Base-by-base conservation (phyloP, 1,140 invertebrate species). In the Drosophila subobscura region DNA sequence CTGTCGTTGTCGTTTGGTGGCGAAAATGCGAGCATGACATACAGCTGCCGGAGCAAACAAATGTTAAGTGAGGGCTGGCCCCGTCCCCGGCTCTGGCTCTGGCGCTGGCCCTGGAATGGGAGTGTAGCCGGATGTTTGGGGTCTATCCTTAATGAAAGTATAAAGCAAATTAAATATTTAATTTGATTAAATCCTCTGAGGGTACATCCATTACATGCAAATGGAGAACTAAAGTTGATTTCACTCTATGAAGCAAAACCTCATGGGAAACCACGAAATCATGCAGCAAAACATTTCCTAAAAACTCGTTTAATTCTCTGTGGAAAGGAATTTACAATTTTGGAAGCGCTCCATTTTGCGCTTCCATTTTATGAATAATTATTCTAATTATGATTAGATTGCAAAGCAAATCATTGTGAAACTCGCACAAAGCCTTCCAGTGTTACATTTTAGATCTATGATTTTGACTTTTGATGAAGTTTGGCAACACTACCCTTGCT, bases 21-120 rank as follows among this genome's bases (percentile, higher is more conserved):
- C 79, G 64, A 81, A 83, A 81, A 81, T 81, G 73, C 79, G 79
- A 81, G 79, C 59, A 74, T 81, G 79, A 78, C 79, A 81, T 74
- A 77, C 67, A 72, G 77, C 66, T 64, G 56, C 65, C 51, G 59
- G 29, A 33, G 72, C 68, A 77, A 59, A 74, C 61, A 81, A 81
- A 81, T 77, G 73, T 73, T 73, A 81, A 77, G 66, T 40, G 54
- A 20, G 52, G 55, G 44, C 29, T 33, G 29, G 29, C 3, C 16
- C 8, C 3, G 27, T 2, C 3, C 0, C 25, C 5, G 29, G 72
- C n/a, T 20, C 8, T 3, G 27, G 25, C 3, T 5, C 25, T 5
- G 29, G 72, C 10, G 29, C 40, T 29, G 45, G 52, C 16, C n/a
- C 22, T 8, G 23, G 14, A 22, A 22, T 4, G 20, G 20, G 3